phyloP scores from a whole-genome alignment of 2,797 vertebrate species.

The Pyrocephalus nanus region DNA sequence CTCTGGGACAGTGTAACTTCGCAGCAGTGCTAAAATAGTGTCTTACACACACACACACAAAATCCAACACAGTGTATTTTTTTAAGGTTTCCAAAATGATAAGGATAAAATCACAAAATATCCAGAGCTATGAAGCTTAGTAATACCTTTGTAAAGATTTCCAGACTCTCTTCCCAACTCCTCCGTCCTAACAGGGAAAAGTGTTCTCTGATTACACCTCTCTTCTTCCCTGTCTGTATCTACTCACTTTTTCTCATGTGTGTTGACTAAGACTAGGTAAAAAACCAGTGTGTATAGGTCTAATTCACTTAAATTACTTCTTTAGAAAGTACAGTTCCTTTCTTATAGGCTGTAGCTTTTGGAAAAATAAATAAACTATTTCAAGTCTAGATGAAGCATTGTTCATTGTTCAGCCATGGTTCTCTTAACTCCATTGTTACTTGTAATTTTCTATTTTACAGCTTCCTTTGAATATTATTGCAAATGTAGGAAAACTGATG shows the following conservation, averaged over 20 bases:
- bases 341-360: not conserved
- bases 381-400: not conserved
- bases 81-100: not conserved
- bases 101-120: not conserved
- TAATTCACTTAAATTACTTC: not conserved
- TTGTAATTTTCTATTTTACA: not conserved
- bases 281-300: not conserved
- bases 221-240: not conserved
- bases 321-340: not conserved
- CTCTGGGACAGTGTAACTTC: not conserved
- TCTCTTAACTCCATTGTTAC: not conserved
- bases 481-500: not conserved
- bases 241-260: not conserved
- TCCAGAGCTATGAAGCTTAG: not conserved
- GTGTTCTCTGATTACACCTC: not conserved
- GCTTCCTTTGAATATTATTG: not conserved
- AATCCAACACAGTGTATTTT: not conserved
- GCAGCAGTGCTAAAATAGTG: not conserved
- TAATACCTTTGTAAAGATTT: not conserved
- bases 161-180: not conserved
- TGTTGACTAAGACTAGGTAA: not conserved
- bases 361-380: not conserved
- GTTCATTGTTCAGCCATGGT: not conserved
- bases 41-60: not conserved
- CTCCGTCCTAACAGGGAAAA: not conserved